A percentile compares a stretch with the other conserved stretches of the same genome.
Evolutionary conservation across 2,113 vertebrate genomes (phyloP).

Genomic region (Cebidichthys violaceus): DNA sequence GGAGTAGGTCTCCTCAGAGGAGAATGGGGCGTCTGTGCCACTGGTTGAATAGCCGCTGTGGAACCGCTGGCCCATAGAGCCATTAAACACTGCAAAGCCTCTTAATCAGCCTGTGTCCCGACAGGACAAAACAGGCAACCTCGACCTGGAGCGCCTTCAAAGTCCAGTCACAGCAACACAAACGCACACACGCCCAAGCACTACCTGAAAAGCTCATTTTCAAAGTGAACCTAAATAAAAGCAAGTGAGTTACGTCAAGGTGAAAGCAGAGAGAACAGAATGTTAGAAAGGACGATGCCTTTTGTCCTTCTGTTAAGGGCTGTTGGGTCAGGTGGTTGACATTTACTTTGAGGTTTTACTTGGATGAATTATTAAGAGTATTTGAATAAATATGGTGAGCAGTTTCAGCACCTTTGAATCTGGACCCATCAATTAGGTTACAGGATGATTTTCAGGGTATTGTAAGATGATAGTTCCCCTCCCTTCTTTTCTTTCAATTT

Average conservation of each 20-base stretch:
- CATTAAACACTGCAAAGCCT: constrained; percentile 68
- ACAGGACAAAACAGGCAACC: constrained; percentile 60
- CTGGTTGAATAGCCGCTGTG: constrained; percentile 17
- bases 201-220: constrained; percentile 17
- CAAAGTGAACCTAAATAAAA: constrained; percentile 38
- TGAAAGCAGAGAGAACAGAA: constrained; percentile 30
- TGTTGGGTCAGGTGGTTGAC: constrained; percentile 25
- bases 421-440: background rate
- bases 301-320: constrained; percentile 15
- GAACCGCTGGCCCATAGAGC: constrained; percentile 38
- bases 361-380: constrained; percentile 36
- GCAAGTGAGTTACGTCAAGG: constrained; percentile 27
- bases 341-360: constrained; percentile 43
- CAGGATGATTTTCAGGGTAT: background rate
- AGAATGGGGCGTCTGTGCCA: constrained; percentile 27
- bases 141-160: constrained; percentile 40
- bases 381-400: constrained; percentile 25
- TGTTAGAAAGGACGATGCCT: constrained; percentile 21
- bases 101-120: constrained; percentile 67
- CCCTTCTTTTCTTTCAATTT: background rate
- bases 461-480: background rate
- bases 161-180: constrained; percentile 7
- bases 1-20: constrained; percentile 27
- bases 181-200: background rate
- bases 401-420: constrained; percentile 1